Base-by-base conservation (phyloP, 2,888 invertebrate species). In the Eueremaeus valkanovi region DNA sequence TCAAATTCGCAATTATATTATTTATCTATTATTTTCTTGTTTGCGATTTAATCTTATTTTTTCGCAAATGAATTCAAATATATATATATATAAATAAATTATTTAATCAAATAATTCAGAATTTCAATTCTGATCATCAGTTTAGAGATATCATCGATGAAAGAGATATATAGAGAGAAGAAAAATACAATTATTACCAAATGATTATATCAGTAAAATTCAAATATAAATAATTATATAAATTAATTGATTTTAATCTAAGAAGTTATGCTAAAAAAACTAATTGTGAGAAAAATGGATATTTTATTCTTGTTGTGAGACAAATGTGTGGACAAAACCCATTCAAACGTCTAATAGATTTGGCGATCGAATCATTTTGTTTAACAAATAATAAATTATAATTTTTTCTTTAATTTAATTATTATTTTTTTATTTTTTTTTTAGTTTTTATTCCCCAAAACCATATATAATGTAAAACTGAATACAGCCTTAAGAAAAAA, bases 401-500 rank as follows among this genome's bases (percentile, higher is more conserved):
- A 29, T 21, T 58, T 27, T 29, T 58, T 24, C 29, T 11, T 3
- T 16, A 24, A 29, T 29, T 16, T 16, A 29, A 29, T 24, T 3
- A 3, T 58, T 61, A 27, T 61, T 33, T 31, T n/a, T 29, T 18
- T 61, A n/a, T 61, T 61, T n/a, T 31, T 61, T 61, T 61, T 13
- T 31, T 61, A 24, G 5, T 55, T 55, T 61, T 61, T 31, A 61
- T 61, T 61, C 61, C 61, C 61, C 58, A 29, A 61, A 61, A 31
- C 61, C 33, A 31, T 61, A 40, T 68, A 58, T 68, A n/a, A 40
- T 36, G 21, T 68, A 36, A 16, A 21, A 18, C n/a, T 36, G 24
- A 40, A 40, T 36, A 68, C 40, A 40, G 40, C 18, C 18, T 40
- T 68, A 68, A 68, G 68, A 68, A 61, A 63, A 68, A 68, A 63